Evolutionary conservation across 2,888 invertebrate genomes (phyloP).

Genomic region (Merodon equestris): DNA sequence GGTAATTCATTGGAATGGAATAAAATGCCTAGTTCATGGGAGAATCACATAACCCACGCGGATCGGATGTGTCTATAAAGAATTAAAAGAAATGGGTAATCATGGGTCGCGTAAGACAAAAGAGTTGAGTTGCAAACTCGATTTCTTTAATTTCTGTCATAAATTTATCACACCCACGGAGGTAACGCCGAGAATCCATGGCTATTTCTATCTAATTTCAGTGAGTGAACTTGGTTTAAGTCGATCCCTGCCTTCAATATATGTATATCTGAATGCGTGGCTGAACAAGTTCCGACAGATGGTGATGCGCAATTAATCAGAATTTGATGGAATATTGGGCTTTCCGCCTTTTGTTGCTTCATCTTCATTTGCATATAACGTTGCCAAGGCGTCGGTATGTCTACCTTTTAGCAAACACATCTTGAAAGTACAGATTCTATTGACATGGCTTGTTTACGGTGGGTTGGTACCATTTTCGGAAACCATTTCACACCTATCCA

Average conservation of each 20-base stretch:
- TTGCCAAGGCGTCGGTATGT: too few species aligned
- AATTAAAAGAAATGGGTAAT: conserved; percentile 19
- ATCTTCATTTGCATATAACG: too few species aligned
- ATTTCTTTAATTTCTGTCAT: conserved; percentile 39
- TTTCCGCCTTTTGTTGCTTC: too few species aligned
- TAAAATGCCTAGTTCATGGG: conserved; percentile 3
- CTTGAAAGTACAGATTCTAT: too few species aligned
- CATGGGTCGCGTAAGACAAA: conserved; percentile 13
- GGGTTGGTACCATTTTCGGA: too few species aligned
- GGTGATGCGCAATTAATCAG: conserved; percentile 31
- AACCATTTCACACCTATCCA: too few species aligned
- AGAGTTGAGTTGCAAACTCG: conserved; percentile 25
- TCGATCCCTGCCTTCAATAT: conserved; percentile 22
- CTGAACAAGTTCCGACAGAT: conserved; percentile 29
- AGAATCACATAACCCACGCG: conserved; percentile 29
- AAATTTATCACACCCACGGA: conserved; percentile 33
- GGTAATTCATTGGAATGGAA: neutral
- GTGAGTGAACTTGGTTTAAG: conserved; percentile 1
- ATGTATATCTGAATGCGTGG: conserved; percentile 5
- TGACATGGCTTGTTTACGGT: too few species aligned
- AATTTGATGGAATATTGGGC: too few species aligned
- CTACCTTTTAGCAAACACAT: too few species aligned
- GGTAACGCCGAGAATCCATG: neutral
- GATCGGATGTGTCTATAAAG: conserved; percentile 12
- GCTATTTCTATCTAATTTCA: conserved; percentile 2